Evolutionary conservation across 2,113 vertebrate species (phyloP).

Genomic region (Seriola rivoliana): DNA sequence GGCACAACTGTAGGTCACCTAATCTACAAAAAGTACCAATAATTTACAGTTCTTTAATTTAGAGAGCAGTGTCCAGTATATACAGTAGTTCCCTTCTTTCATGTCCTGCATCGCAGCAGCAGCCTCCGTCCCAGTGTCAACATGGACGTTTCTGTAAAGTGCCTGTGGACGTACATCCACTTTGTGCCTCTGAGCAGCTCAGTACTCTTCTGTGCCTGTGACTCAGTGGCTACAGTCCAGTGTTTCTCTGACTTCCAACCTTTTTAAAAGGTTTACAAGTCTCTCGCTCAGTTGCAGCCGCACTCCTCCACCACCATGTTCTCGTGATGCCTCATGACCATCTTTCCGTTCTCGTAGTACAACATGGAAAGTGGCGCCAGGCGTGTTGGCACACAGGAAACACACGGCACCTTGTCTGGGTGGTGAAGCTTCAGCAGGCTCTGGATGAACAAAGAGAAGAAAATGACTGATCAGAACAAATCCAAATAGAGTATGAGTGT

Average conservation of each 20-base stretch:
- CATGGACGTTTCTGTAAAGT: conserved; percentile 45
- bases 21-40: conserved; percentile 4
- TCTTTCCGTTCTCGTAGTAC: conserved; percentile 87
- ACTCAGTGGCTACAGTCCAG: not conserved
- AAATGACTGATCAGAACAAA: conserved; percentile 36
- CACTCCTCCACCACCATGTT: conserved; percentile 91
- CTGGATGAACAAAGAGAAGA: conserved; percentile 74
- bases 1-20: not conserved
- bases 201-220: not conserved
- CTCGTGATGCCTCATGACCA: conserved; percentile 87
- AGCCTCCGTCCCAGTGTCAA: conserved; percentile 17
- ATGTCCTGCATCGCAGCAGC: conserved; percentile 16
- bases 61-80: conserved; percentile 3
- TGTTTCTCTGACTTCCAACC: not conserved
- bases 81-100: not conserved
- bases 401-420: conserved; percentile 84
- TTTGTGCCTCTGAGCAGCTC: conserved; percentile 3
- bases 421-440: conserved; percentile 89
- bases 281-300: conserved; percentile 86
- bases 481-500: not conserved
- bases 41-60: not conserved
- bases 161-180: conserved; percentile 21
- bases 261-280: not conserved
- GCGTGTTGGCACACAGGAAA: conserved; percentile 86
- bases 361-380: conserved; percentile 90